phyloP scores from a whole-genome alignment of 2,113 vertebrate species.

The Mesoclemmys tuberculata region DNA sequence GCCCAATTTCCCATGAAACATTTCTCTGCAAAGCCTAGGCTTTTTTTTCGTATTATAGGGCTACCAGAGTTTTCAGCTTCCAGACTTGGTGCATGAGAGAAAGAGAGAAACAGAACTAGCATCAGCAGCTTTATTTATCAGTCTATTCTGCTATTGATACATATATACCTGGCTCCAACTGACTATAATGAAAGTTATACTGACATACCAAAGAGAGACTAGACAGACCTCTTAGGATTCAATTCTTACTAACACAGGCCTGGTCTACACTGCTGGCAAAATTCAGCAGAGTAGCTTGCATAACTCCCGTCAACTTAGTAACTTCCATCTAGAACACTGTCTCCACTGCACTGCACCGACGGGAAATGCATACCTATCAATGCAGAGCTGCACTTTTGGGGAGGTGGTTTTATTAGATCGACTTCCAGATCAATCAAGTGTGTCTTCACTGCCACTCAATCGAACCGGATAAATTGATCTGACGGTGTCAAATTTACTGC shows the following conservation, averaged over 20 bases:
- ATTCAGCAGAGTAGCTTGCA: no score
- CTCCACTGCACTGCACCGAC: no score
- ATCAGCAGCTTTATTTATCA: conserved; percentile 62
- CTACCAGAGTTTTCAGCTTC: conserved; percentile 9
- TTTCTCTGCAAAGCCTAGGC: fast-evolving
- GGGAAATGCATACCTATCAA: no score
- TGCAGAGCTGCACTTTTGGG: no score
- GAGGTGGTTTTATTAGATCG: no score
- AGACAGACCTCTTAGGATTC: conserved; percentile 34
- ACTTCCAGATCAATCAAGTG: no score
- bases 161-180: conserved; percentile 39
- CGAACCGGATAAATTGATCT: no score
- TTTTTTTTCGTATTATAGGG: background rate
- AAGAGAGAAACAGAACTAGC: background rate
- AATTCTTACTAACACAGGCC: background rate
- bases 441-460: no score
- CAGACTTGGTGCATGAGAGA: background rate
- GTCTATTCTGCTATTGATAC: conserved; percentile 44
- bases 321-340: no score
- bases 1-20: background rate
- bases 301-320: no score
- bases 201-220: conserved; percentile 35
- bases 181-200: conserved; percentile 44
- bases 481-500: no score
- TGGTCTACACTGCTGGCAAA: no score